phyloP scores from a whole-genome alignment of 2,797 vertebrate genomes.

The Aeoliscus strigatus region DNA sequence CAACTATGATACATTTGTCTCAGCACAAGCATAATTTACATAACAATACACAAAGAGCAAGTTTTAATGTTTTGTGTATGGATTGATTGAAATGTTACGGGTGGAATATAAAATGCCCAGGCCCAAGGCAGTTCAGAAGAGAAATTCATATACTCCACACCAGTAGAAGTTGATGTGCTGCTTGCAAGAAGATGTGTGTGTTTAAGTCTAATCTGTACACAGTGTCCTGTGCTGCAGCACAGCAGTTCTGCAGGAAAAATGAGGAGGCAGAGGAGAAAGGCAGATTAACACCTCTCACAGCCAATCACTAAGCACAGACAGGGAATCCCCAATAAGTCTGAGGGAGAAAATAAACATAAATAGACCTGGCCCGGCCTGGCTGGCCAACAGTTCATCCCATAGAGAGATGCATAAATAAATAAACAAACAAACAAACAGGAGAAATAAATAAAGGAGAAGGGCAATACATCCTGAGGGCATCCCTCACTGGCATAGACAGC shows the following conservation, averaged over 20 bases:
- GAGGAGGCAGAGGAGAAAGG: constrained; percentile 11
- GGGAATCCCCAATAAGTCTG: constrained; percentile 67
- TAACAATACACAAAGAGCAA: too few species aligned
- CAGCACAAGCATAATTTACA: too few species aligned
- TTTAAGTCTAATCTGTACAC: constrained; percentile 43
- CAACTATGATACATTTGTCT: too few species aligned
- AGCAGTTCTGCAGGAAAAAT: background rate
- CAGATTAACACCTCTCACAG: constrained; percentile 54
- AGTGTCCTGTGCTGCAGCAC: constrained; percentile 19
- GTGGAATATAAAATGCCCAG: too few species aligned
- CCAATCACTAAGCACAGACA: constrained; percentile 50
- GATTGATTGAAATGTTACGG: too few species aligned
- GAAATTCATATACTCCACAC: constrained; percentile 17
- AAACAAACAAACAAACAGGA: too few species aligned
- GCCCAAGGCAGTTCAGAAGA: constrained; percentile 3
- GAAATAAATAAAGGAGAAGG: constrained; percentile 71
- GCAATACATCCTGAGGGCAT: constrained; percentile 72
- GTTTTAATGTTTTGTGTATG: too few species aligned
- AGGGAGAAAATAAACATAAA: constrained; percentile 46
- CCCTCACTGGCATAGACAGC: constrained; percentile 59
- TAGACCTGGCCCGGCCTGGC: constrained; percentile 39
- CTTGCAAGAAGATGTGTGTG: constrained; percentile 19
- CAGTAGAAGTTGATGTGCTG: constrained; percentile 25
- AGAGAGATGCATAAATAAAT: constrained; percentile 66
- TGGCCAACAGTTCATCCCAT: constrained; percentile 51